Evolutionary conservation across 2,797 vertebrate species (phyloP).

Genomic region (Oophaga sylvatica): DNA sequence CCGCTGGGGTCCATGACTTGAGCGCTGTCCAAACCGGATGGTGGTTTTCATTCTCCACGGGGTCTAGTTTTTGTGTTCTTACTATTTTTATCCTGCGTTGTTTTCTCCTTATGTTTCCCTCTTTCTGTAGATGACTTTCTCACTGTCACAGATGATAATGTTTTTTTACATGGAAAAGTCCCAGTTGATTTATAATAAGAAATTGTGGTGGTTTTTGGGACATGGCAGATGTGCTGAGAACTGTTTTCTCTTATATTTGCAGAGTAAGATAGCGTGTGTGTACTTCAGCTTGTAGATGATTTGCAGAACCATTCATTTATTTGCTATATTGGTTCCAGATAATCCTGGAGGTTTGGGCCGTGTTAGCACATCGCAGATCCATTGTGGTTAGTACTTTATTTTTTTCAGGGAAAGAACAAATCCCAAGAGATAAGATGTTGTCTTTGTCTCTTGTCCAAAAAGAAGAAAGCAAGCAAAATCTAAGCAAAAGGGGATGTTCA

Average conservation of each 20-base stretch:
- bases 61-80: not conserved
- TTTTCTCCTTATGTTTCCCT: not conserved
- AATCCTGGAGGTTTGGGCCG: not conserved
- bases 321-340: not conserved
- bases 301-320: not conserved
- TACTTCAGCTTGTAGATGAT: not conserved
- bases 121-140: not conserved
- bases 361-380: not conserved
- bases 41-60: not conserved
- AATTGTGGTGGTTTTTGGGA: not conserved
- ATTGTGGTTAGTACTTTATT: not conserved
- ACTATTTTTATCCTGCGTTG: slow-evolving; percentile 8
- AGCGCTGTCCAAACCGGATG: not conserved
- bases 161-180: not conserved
- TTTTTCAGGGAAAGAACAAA: not conserved
- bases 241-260: not conserved
- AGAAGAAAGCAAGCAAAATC: not conserved
- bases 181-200: not conserved
- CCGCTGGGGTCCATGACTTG: not conserved
- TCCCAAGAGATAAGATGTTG: not conserved
- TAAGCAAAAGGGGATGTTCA: not conserved
- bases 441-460: not conserved
- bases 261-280: not conserved
- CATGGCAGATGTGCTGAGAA: not conserved
- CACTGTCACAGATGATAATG: slow-evolving; percentile 4